phyloP scores from a whole-genome alignment of 1,140 invertebrate genomes.

The Asobara japonica region DNA sequence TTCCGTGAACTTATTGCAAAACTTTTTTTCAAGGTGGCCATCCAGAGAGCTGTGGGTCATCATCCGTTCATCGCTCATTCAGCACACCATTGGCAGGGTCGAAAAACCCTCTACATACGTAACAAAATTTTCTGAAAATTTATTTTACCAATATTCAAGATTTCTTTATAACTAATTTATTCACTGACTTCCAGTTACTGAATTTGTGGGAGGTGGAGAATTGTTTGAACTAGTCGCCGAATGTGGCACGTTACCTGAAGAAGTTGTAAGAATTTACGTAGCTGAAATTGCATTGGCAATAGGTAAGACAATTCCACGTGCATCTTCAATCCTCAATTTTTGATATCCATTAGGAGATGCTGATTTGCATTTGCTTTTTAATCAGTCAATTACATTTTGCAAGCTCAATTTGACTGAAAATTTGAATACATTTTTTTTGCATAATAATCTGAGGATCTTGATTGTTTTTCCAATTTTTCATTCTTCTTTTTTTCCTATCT shows the following conservation, averaged over 20 bases:
- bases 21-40: slow-evolving; percentile 62
- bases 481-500: too few species aligned
- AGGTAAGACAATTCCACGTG: slow-evolving; percentile 73
- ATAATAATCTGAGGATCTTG: too few species aligned
- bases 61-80: slow-evolving; percentile 86
- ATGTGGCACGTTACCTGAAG: slow-evolving; percentile 77
- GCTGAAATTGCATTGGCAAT: slow-evolving; percentile 85
- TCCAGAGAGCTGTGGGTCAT: slow-evolving; percentile 84
- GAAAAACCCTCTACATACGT: slow-evolving; percentile 86
- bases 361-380: too few species aligned
- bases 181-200: slow-evolving; percentile 74
- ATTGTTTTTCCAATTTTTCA: too few species aligned
- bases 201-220: slow-evolving; percentile 85
- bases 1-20: too few species aligned
- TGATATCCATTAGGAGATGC: too few species aligned
- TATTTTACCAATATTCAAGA: background rate
- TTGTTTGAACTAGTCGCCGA: slow-evolving; percentile 76
- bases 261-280: slow-evolving; percentile 81
- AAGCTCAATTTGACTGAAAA: too few species aligned
- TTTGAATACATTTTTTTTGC: too few species aligned
- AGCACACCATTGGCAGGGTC: slow-evolving; percentile 83
- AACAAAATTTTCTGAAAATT: slow-evolving; percentile 61
- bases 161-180: slow-evolving; percentile 19
- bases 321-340: too few species aligned
- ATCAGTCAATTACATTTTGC: too few species aligned